Percentiles rank a stretch among this genome's conserved stretches.
Evolutionary conservation across 1,140 invertebrate genomes (phyloP).

Genomic region (Ips typographus): DNA sequence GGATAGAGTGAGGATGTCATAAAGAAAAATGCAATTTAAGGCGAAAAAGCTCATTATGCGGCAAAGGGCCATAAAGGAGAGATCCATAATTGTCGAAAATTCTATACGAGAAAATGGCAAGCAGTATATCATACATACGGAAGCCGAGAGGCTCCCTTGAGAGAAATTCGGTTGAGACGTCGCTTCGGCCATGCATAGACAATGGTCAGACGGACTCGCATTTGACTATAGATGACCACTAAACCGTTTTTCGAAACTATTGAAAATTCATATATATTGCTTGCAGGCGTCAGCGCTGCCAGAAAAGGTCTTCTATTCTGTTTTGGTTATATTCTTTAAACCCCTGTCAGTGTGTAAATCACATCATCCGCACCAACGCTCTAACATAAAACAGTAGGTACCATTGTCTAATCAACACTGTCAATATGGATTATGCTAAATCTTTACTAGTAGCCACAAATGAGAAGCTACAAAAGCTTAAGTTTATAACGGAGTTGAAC

Average conservation of each 20-base stretch:
- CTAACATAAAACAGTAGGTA: too few species aligned
- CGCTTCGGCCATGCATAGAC: conserved; percentile 48
- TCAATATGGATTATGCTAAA: too few species aligned
- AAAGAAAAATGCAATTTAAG: conserved; percentile 33
- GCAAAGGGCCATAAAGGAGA: conserved; percentile 32
- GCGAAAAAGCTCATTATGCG: conserved; percentile 30
- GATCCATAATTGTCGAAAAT: conserved; percentile 46
- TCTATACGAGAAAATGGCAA: conserved; percentile 47
- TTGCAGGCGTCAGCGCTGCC: conserved; percentile 40
- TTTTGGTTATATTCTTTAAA: conserved; percentile 20
- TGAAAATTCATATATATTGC: conserved; percentile 45
- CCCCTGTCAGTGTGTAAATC: conserved; percentile 9
- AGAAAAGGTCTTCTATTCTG: conserved; percentile 35
- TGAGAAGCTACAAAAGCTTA: too few species aligned
- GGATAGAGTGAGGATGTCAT: not conserved
- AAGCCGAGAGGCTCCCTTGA: conserved; percentile 45
- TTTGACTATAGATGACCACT: conserved; percentile 52
- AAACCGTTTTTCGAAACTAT: conserved; percentile 49
- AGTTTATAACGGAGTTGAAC: not conserved
- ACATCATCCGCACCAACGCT: conserved; percentile 15
- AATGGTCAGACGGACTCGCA: conserved; percentile 45
- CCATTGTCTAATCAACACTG: too few species aligned
- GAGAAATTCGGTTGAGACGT: conserved; percentile 46
- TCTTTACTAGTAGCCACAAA: too few species aligned
- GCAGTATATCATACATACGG: conserved; percentile 50